Base-by-base conservation (phyloP, 2,113 vertebrate species). In the Fulmarus glacialis region DNA sequence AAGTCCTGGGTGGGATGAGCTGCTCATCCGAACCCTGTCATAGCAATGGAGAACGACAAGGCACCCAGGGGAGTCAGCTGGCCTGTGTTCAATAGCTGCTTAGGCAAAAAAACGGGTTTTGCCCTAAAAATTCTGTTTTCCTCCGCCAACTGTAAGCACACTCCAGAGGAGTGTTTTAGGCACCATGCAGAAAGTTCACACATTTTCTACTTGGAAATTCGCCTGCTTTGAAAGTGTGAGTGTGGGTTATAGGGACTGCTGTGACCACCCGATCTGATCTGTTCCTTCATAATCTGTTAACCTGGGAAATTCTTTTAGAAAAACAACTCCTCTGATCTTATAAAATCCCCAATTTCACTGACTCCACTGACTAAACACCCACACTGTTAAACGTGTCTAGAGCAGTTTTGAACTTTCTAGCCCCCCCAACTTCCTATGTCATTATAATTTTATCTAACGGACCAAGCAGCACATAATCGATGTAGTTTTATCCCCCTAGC, bases 401-500 rank as follows among this genome's bases (percentile, higher is more conserved):
- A 71, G 29, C n/a, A 64, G 12, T 43, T 82, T 38, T 59, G 32
- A 87, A 78, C 13, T 81, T 82, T 50, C 59, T 62, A 81, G 24
- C 9, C 22, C 19, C 34, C 22, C 17, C 34, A 70, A 18, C 6
- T 91, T 70, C 20, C 20, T 58, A 81, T 48, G 7, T 58, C 12
- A 29, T 55, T 60, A 47, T 27, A 50, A 42, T 40, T 80, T 87
- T 91, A 71, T 84, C 43, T 77, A 73, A 66, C 40, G 47, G 19
- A 43, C 9, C 0, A 0, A 64, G 36, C 6, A 80, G 60, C 20
- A 34, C 10, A 20, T 15, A 87, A 38, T 56, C 22, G 42, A 34
- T 20, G 9, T 13, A 3, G 1, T 17, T 48, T 77, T 36, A 36
- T n/a, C 20, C 22, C 74, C 22, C 34, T 36, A 14, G 6, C 47